Evolutionary conservation across 1,140 invertebrate genomes (phyloP).

Genomic region (Brachionus manjavacas): DNA sequence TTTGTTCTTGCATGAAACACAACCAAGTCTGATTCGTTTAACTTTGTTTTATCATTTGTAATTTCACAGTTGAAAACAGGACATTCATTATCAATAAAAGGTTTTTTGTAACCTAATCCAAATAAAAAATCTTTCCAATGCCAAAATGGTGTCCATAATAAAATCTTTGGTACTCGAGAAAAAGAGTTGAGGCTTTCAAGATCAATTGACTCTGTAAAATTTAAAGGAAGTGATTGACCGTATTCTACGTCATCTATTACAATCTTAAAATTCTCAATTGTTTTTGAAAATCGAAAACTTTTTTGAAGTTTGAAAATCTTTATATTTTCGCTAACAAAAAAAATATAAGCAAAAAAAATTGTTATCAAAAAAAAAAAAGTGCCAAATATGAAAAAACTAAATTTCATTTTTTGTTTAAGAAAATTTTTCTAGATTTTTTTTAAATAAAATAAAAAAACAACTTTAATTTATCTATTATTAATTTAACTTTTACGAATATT

Average conservation of each 20-base stretch:
- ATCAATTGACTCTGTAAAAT: neutral
- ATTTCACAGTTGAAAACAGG: constrained; percentile 28
- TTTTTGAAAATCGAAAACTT: no score
- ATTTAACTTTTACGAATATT: no score
- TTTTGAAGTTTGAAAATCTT: no score
- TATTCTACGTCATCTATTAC: neutral
- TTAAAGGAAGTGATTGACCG: neutral
- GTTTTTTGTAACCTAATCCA: neutral
- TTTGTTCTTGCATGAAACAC: neutral
- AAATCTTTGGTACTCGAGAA: neutral
- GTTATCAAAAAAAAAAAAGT: no score
- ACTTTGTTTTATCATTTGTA: neutral
- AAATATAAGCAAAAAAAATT: no score
- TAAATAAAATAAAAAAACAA: no score
- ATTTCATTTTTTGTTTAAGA: neutral
- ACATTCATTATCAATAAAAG: neutral
- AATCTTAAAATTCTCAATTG: no score
- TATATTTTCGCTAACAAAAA: no score
- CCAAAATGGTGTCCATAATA: neutral
- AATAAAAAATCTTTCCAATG: neutral
- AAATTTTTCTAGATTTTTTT: no score
- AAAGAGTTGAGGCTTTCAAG: neutral
- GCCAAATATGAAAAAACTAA: neutral
- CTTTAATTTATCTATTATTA: no score
- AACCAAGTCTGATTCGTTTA: neutral